These are phyloP conservation scores for Drosophila borborema DNA, from an alignment of 2,888 invertebrate genomes.

Conservation along the genomic window DNA sequence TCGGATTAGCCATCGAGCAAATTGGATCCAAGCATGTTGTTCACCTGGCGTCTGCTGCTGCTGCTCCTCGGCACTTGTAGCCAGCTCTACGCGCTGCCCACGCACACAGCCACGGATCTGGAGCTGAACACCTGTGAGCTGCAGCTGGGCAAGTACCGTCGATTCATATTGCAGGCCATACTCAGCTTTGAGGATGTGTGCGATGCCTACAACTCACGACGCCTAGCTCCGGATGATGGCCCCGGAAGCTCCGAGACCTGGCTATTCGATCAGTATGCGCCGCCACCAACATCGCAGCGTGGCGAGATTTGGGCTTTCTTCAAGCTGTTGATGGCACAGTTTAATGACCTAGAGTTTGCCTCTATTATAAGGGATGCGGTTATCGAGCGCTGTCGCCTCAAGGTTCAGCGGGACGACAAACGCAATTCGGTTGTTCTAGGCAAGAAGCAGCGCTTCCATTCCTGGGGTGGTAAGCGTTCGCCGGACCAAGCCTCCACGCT, in stretches of 20 bases:
- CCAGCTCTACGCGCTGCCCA: constrained; percentile 50
- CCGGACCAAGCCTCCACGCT: constrained; percentile 33
- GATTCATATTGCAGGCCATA: constrained; percentile 82
- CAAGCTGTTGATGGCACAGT: constrained; percentile 83
- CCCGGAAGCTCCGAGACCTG: constrained; percentile 29
- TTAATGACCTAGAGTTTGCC: constrained; percentile 82
- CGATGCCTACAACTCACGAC: constrained; percentile 76
- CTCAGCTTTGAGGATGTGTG: constrained; percentile 84
- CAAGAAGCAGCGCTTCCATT: constrained; percentile 85
- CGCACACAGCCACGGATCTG: constrained; percentile 48
- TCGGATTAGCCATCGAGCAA: constrained; percentile 5
- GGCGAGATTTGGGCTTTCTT: constrained; percentile 83
- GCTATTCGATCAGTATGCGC: constrained; percentile 74
- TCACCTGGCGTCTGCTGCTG: constrained; percentile 55
- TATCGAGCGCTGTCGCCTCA: constrained; percentile 81
- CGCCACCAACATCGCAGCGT: constrained; percentile 75
- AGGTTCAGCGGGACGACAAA: constrained; percentile 81
- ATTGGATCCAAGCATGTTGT: constrained; percentile 37
- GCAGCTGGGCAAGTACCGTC: constrained; percentile 82
- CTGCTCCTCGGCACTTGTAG: constrained; percentile 50
- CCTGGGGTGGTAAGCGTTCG: constrained; percentile 85
- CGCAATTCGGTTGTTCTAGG: constrained; percentile 83
- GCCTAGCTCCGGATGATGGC: constrained; percentile 46
- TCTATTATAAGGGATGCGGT: constrained; percentile 81
- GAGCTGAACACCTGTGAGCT: constrained; percentile 78